A percentile compares a stretch with the other conserved stretches of the same genome.
phyloP scores from a whole-genome alignment of 1,140 invertebrate species.

The Coptotermes formosanus region DNA sequence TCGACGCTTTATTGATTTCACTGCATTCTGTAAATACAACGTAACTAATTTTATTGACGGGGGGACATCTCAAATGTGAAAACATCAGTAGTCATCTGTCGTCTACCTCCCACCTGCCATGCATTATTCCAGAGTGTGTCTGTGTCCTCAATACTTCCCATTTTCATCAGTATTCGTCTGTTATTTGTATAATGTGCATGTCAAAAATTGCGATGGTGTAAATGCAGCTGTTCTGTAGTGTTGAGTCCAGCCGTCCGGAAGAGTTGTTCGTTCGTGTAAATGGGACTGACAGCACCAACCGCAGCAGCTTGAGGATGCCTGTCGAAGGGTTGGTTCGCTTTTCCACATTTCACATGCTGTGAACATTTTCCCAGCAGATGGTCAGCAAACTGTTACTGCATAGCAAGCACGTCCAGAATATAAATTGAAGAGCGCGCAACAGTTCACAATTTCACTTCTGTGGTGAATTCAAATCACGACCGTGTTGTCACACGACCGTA shows the following conservation, averaged over 20 bases:
- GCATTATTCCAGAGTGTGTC: too few species aligned
- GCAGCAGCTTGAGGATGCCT: background rate
- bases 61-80: too few species aligned
- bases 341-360: background rate
- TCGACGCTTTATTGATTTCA: too few species aligned
- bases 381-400: background rate
- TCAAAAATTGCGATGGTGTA: too few species aligned
- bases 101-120: too few species aligned
- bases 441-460: background rate
- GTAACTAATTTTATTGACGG: too few species aligned
- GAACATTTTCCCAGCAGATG: background rate
- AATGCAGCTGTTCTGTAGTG: background rate
- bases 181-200: too few species aligned
- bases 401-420: background rate
- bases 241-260: background rate
- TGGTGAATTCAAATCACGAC: background rate
- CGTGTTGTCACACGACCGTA: background rate
- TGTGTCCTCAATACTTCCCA: too few species aligned
- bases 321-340: background rate
- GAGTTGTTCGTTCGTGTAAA: background rate
- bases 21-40: too few species aligned
- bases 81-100: too few species aligned
- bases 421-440: background rate
- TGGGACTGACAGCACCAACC: background rate
- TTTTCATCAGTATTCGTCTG: too few species aligned